A percentile compares a stretch with the other conserved stretches of the same genome.
phyloP scores from a whole-genome alignment of 2,888 invertebrate genomes.

The Meteorus colon region DNA sequence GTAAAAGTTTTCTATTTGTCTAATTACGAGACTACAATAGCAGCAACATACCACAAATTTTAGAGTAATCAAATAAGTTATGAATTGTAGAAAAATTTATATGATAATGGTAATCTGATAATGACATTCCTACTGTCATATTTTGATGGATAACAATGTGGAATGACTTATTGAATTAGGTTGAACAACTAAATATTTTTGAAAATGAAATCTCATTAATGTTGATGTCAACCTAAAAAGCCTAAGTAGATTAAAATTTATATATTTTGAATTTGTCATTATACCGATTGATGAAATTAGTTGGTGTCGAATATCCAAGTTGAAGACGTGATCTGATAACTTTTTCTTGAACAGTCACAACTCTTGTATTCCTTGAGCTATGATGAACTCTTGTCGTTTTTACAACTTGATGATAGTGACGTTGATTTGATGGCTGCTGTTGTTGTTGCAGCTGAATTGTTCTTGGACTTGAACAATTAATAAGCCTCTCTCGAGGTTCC shows the following conservation, averaged over 20 bases:
- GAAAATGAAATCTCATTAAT: background rate
- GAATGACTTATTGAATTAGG: too few species aligned
- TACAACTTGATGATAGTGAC: conserved; percentile 68
- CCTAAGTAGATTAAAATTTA: conserved; percentile 24
- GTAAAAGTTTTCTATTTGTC: too few species aligned
- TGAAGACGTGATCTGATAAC: conserved; percentile 71
- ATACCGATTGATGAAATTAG: conserved; percentile 71
- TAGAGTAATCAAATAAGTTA: too few species aligned
- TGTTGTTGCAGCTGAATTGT: conserved; percentile 42
- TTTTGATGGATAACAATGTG: too few species aligned
- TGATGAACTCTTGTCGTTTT: conserved; percentile 70
- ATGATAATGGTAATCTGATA: too few species aligned
- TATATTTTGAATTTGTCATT: background rate
- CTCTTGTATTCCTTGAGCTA: conserved; percentile 64
- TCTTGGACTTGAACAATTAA: conserved; percentile 51
- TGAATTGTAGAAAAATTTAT: too few species aligned
- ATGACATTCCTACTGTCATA: too few species aligned
- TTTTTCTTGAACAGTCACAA: conserved; percentile 71
- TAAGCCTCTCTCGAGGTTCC: conserved; percentile 65
- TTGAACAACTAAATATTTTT: background rate
- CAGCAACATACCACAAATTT: too few species aligned
- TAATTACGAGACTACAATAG: too few species aligned
- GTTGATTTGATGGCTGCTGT: conserved; percentile 58
- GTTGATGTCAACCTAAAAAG: too few species aligned
- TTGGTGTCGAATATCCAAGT: conserved; percentile 71